Conservation (phyloP, 2,888 invertebrate species). For the Spilosoma lubricipeda region DNA sequence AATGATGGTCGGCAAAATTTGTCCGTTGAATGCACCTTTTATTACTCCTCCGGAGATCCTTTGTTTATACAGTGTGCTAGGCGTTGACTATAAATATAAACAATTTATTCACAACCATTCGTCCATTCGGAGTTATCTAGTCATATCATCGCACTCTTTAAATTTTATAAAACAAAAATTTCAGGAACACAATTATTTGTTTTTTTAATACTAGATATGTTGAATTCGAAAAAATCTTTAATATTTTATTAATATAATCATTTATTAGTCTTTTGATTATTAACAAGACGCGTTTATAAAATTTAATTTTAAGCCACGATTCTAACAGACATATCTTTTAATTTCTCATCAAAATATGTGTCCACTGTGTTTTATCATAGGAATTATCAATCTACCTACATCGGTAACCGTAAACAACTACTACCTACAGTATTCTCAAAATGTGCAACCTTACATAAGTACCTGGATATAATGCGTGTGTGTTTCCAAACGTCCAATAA, state of each 20-base stretch:
- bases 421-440: background rate
- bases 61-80: no score
- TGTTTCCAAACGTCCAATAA: slow-evolving; percentile 16
- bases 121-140: no score
- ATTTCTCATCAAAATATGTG: background rate
- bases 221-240: background rate
- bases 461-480: slow-evolving; percentile 10
- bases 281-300: no score
- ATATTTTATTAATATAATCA: background rate
- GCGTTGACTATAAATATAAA: background rate
- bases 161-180: no score
- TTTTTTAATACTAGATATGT: no score
- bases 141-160: background rate
- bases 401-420: background rate
- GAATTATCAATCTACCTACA: background rate
- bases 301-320: background rate
- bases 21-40: no score
- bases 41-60: no score
- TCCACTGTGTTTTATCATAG: background rate
- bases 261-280: background rate
- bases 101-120: no score
- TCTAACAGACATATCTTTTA: background rate
- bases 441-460: background rate
- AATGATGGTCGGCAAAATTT: no score
- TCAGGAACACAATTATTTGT: no score